phyloP scores from a whole-genome alignment of 2,888 invertebrate species.

The Esperia sulphurella region DNA sequence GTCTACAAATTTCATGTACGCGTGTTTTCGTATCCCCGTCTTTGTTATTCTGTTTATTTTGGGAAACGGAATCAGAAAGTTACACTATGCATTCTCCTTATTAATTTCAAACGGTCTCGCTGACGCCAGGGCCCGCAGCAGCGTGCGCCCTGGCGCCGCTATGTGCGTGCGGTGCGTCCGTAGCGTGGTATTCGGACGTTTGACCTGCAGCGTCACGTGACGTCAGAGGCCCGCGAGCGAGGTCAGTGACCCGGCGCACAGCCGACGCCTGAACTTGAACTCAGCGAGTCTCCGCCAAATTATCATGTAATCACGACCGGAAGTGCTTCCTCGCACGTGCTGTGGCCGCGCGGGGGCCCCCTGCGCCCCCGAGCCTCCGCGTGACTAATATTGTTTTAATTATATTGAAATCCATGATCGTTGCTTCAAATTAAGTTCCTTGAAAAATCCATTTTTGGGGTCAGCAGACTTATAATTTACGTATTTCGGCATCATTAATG shows the following conservation, averaged over 20 bases:
- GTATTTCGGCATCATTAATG: no score
- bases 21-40: neutral
- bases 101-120: no score
- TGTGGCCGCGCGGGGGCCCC: neutral
- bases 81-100: no score
- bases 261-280: constrained; percentile 18
- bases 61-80: no score
- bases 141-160: no score
- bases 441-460: no score
- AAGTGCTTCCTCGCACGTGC: neutral
- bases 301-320: neutral
- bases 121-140: no score
- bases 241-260: constrained; percentile 10
- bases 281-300: constrained; percentile 2
- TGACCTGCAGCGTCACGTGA: neutral
- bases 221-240: constrained; percentile 7
- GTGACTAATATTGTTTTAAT: no score
- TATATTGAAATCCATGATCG: no score
- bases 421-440: no score
- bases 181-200: neutral
- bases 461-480: no score
- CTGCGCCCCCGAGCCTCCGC: neutral
- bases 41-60: neutral
- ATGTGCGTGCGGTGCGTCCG: neutral
- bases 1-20: neutral